Conservation (phyloP, 2,113 vertebrate genomes). For the Epinephelus fuscoguttatus region DNA sequence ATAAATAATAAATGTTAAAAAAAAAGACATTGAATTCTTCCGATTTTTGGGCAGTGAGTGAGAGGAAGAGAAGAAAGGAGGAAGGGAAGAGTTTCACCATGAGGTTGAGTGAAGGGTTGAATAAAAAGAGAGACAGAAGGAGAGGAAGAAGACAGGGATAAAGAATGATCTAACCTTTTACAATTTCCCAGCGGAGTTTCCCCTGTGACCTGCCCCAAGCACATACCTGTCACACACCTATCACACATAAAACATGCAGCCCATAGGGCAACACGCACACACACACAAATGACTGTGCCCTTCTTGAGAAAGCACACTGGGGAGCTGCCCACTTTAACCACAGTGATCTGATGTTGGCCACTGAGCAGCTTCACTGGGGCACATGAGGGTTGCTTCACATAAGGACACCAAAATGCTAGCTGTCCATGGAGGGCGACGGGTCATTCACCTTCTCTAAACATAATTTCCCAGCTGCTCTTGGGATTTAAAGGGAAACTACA, state of each 20-base stretch:
- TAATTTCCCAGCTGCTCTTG: constrained; percentile 31
- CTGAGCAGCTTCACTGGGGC: constrained; percentile 60
- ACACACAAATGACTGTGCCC: constrained; percentile 77
- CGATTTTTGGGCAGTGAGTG: constrained; percentile 2
- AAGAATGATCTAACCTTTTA: constrained; percentile 80
- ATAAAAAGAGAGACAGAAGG: constrained; percentile 21
- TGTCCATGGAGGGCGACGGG: constrained; percentile 35
- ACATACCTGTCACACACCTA: constrained; percentile 80
- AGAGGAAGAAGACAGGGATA: constrained; percentile 59
- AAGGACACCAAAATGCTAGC: constrained; percentile 49
- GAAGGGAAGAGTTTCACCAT: constrained; percentile 22
- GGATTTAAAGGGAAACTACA: constrained; percentile 8
- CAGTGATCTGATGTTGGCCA: constrained; percentile 58
- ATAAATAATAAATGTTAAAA: constrained; percentile 24
- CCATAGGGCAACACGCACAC: constrained; percentile 54
- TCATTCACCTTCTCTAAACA: constrained; percentile 35
- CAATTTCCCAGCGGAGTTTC: constrained; percentile 76
- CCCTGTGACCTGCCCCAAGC: constrained; percentile 79
- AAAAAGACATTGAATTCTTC: constrained; percentile 20
- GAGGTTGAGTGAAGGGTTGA: constrained; percentile 55
- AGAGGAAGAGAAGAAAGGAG: background rate
- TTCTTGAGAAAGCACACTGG: constrained; percentile 64
- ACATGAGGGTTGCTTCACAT: constrained; percentile 46
- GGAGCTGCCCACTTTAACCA: constrained; percentile 73
- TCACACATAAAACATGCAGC: constrained; percentile 71